phyloP scores from a whole-genome alignment of 1,140 invertebrate species.

The Panulirus ornatus region DNA sequence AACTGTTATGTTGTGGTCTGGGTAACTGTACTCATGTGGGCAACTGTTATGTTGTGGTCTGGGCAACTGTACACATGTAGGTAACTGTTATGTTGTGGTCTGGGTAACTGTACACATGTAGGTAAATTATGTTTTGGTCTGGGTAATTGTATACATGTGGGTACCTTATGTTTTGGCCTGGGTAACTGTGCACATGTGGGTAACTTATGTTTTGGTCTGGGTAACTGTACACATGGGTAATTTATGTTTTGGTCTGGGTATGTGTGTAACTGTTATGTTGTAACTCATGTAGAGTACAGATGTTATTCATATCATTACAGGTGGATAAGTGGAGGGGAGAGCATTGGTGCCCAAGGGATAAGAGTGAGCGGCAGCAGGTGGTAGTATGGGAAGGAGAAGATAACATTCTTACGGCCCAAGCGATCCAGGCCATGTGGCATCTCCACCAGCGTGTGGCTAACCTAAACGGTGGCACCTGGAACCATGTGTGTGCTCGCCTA shows the following conservation, averaged over 20 bases:
- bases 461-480: background rate
- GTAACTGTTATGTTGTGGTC: too few species aligned
- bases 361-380: constrained; percentile 80
- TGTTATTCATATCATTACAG: background rate
- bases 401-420: constrained; percentile 81
- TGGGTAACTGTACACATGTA: too few species aligned
- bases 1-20: too few species aligned
- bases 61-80: too few species aligned
- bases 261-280: background rate
- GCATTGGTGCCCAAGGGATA: background rate
- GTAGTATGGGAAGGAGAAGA: constrained; percentile 83
- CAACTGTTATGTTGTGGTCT: too few species aligned
- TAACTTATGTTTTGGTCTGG: background rate
- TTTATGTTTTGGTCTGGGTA: background rate
- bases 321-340: constrained; percentile 9
- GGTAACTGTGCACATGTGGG: background rate
- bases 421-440: constrained; percentile 76
- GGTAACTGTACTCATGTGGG: too few species aligned
- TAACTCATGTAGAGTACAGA: too few species aligned
- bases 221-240: background rate
- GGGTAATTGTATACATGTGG: background rate
- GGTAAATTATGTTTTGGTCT: too few species aligned
- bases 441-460: constrained; percentile 21
- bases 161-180: background rate
- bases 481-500: background rate